Evolutionary conservation across 2,797 vertebrate genomes (phyloP).

Genomic region (Acipenser oxyrinchus): DNA sequence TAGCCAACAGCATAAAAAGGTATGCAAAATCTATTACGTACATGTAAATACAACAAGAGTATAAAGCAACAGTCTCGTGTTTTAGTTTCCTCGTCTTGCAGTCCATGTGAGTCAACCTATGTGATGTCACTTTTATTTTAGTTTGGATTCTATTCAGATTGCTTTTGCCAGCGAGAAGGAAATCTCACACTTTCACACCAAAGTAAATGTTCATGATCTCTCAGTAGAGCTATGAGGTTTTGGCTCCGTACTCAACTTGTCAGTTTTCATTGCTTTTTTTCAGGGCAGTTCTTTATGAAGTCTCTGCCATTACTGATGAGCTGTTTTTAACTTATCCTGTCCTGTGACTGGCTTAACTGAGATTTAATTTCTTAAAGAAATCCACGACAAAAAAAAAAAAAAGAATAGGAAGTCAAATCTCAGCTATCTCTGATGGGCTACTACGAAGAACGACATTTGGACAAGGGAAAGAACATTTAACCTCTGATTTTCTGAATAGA

Average conservation of each 20-base stretch:
- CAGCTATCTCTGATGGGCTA: too few species aligned
- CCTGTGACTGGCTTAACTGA: conserved; percentile 5
- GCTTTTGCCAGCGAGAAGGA: conserved; percentile 22
- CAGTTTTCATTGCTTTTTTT: conserved; percentile 23
- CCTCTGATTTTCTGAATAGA: too few species aligned
- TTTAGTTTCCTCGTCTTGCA: conserved; percentile 28
- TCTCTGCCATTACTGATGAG: conserved; percentile 10
- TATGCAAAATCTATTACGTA: conserved; percentile 38
- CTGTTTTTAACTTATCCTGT: conserved; percentile 7
- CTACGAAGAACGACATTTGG: too few species aligned
- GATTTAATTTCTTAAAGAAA: not conserved
- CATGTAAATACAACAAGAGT: conserved; percentile 47
- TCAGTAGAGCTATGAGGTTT: conserved; percentile 19
- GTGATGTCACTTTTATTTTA: conserved; percentile 27
- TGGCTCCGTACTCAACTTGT: conserved; percentile 17
- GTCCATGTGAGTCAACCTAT: conserved; percentile 23
- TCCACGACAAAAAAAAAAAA: conserved; percentile 3
- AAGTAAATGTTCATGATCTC: conserved; percentile 23
- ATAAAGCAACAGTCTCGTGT: conserved; percentile 32
- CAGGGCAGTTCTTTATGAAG: conserved; percentile 22
- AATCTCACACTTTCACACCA: conserved; percentile 25
- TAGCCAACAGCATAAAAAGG: conserved; percentile 34
- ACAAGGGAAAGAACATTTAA: too few species aligned
- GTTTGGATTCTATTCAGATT: conserved; percentile 40
- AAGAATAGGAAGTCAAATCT: too few species aligned